A percentile compares a stretch with the other conserved stretches of the same genome.
These are phyloP conservation scores for silkworm (Bombyx mori) DNA, from an alignment of 1,140 invertebrate genomes.

Conservation along the genomic window ASM3026992v2 NC_085129.1:932501-933000, in stretches of 20 bases:
- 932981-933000: conserved; percentile 50
- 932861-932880: conserved; percentile 14
- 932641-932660: too few species aligned
- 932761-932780: conserved; percentile 35
- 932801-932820: conserved; percentile 10
- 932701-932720: neutral
- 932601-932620: neutral
- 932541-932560: conserved; percentile 20
- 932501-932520: neutral
- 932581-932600: conserved; percentile 2
- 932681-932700: neutral
- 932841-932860: conserved; percentile 31
- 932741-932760: conserved; percentile 23
- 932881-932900: conserved; percentile 35
- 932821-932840: conserved; percentile 17
- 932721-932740: neutral
- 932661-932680: too few species aligned
- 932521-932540: conserved; percentile 23
- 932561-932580: conserved; percentile 12
- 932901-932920: conserved; percentile 44
- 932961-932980: conserved; percentile 51
- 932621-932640: neutral
- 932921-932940: conserved; percentile 53
- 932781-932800: conserved; percentile 55
- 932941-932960: conserved; percentile 56